These are phyloP conservation scores for Pristionchus exspectatus DNA, from an alignment of 2,888 invertebrate species.

Conservation along the genomic window DNA sequence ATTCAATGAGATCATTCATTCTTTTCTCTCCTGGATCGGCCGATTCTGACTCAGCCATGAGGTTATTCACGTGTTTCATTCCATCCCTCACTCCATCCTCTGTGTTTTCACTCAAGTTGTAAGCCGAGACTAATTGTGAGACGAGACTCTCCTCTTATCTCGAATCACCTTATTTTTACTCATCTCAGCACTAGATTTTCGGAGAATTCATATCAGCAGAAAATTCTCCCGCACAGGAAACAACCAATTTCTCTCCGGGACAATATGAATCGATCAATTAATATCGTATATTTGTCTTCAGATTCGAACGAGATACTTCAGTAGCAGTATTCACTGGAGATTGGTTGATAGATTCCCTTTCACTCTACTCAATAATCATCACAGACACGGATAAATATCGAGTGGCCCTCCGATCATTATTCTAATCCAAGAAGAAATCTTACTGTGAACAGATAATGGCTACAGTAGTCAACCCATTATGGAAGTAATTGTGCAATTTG, in stretches of 20 bases:
- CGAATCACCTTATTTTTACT: not conserved
- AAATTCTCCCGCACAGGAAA: not conserved
- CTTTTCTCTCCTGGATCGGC: slow-evolving; percentile 33
- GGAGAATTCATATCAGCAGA: slow-evolving; percentile 6
- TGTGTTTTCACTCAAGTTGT: not conserved
- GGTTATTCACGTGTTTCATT: not conserved
- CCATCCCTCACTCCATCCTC: no score
- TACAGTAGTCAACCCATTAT: not conserved
- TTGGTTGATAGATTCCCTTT: slow-evolving; percentile 51
- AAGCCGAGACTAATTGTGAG: not conserved
- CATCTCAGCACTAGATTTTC: not conserved
- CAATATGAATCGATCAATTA: no score
- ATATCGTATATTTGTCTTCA: not conserved
- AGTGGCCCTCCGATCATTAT: not conserved
- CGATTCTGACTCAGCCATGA: slow-evolving; percentile 35
- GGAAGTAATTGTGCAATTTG: not conserved
- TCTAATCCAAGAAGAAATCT: not conserved
- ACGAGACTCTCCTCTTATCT: not conserved
- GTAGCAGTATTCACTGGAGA: slow-evolving; percentile 51
- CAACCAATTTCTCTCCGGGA: not conserved
- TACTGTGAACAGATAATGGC: not conserved
- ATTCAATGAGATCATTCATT: slow-evolving; percentile 48
- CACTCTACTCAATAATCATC: slow-evolving; percentile 16
- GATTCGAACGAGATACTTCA: slow-evolving; percentile 51
- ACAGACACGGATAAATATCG: slow-evolving; percentile 49